Percentiles rank a stretch among this genome's conserved stretches.
These are phyloP conservation scores for Seladonia tumulorum DNA, from an alignment of 2,888 invertebrate genomes.

Conservation along the genomic window DNA sequence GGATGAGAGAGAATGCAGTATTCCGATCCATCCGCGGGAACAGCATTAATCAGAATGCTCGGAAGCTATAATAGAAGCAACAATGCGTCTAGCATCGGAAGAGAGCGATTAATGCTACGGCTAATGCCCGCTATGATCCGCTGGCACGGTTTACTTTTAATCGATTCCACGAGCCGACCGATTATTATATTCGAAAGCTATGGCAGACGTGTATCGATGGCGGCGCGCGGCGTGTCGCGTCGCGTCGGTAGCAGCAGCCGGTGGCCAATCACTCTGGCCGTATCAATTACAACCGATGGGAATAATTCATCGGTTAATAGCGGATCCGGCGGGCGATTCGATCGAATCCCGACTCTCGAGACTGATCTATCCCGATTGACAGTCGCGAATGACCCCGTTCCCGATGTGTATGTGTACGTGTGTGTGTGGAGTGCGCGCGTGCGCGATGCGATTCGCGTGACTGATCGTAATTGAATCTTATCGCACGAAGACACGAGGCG, in stretches of 20 bases:
- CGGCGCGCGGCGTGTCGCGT: background rate
- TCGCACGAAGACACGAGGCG: constrained; percentile 33
- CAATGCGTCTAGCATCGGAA: constrained; percentile 30
- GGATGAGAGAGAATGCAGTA: background rate
- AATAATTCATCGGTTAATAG: constrained; percentile 59
- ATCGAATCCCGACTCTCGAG: constrained; percentile 27
- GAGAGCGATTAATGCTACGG: constrained; percentile 16
- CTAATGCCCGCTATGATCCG: constrained; percentile 16
- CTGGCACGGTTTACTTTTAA: constrained; percentile 55
- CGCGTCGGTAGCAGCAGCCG: background rate
- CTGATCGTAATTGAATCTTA: constrained; percentile 44
- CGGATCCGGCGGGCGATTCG: constrained; percentile 18
- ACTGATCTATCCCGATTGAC: constrained; percentile 38
- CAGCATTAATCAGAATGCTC: background rate
- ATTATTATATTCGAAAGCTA: constrained; percentile 47
- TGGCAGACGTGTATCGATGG: background rate
- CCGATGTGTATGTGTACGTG: background rate
- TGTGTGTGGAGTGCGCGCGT: background rate
- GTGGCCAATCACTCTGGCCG: constrained; percentile 27
- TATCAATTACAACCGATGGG: constrained; percentile 57
- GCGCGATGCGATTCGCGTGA: constrained; percentile 32
- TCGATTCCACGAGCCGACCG: constrained; percentile 51
- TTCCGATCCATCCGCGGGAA: background rate
- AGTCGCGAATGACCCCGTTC: constrained; percentile 27
- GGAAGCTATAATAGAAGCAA: constrained; percentile 16